Conservation (phyloP, 2,113 vertebrate species). For the Lampris megalopsis region DNA sequence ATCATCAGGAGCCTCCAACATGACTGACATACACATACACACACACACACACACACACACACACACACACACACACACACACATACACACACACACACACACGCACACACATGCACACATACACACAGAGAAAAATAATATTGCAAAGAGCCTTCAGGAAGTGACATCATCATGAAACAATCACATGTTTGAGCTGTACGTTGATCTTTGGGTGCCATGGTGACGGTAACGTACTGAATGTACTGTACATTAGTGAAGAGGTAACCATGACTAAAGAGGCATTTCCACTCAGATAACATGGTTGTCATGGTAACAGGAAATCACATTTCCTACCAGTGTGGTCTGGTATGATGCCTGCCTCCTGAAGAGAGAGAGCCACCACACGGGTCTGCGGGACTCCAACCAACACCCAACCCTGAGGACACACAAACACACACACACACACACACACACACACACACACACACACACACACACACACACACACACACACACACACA, state of each 20-base stretch:
- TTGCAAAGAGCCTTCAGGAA: too few species aligned
- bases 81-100: constrained; percentile 4
- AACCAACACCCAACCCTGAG: constrained; percentile 93
- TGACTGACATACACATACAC: constrained; percentile 78
- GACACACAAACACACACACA: constrained; percentile 48
- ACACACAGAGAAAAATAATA: too few species aligned
- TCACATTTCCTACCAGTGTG: constrained; percentile 86
- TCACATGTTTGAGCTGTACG: too few species aligned
- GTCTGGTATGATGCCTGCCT: constrained; percentile 84
- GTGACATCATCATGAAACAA: too few species aligned
- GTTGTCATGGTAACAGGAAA: background rate
- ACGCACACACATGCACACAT: background rate
- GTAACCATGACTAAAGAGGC: too few species aligned
- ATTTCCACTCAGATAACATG: too few species aligned
- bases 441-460: constrained; percentile 50
- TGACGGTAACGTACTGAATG: too few species aligned
- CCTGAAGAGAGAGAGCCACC: constrained; percentile 87
- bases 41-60: constrained; percentile 25
- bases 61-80: constrained; percentile 22
- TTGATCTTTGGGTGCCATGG: too few species aligned
- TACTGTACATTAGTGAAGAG: too few species aligned
- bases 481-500: too few species aligned
- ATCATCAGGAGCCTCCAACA: constrained; percentile 86
- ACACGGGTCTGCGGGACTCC: constrained; percentile 87
- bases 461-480: background rate